Evolutionary conservation across 2,888 invertebrate species (phyloP).

Genomic region (Gymnosoma rotundatum): DNA sequence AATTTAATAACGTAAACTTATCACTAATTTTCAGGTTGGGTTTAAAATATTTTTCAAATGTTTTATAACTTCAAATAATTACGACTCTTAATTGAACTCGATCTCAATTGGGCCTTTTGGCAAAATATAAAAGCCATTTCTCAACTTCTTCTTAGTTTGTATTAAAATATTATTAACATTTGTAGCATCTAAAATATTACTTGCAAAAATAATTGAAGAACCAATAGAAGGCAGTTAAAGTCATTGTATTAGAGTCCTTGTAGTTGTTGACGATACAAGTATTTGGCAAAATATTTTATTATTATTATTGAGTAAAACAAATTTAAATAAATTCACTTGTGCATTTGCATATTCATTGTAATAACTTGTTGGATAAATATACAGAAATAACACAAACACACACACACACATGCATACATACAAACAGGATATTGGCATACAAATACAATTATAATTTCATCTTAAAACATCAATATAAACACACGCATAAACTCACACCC

Average conservation of each 20-base stretch:
- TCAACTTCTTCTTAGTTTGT: background rate
- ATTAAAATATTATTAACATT: background rate
- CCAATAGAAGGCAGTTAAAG: background rate
- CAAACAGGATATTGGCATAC: slow-evolving; percentile 26
- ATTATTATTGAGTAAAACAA: slow-evolving; percentile 47
- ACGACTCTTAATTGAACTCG: too few relatives aligned
- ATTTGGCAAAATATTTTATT: slow-evolving; percentile 40
- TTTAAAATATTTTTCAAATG: too few relatives aligned
- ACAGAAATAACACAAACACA: background rate
- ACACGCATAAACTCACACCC: background rate
- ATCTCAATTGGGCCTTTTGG: background rate
- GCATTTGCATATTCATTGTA: slow-evolving; percentile 64
- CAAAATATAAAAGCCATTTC: background rate
- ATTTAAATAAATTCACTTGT: slow-evolving; percentile 64
- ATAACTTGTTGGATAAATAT: slow-evolving; percentile 60
- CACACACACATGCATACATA: background rate
- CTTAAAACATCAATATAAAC: slow-evolving; percentile 9
- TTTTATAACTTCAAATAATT: too few relatives aligned
- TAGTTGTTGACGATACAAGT: slow-evolving; percentile 5
- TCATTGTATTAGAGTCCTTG: background rate
- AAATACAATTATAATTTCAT: slow-evolving; percentile 60
- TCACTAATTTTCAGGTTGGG: too few relatives aligned
- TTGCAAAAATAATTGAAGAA: background rate
- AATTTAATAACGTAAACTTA: too few relatives aligned
- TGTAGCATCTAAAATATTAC: slow-evolving; percentile 9